A percentile compares a stretch with the other conserved stretches of the same genome.
phyloP scores from a whole-genome alignment of 2,888 invertebrate species.

The Drosophila helvetica region DNA sequence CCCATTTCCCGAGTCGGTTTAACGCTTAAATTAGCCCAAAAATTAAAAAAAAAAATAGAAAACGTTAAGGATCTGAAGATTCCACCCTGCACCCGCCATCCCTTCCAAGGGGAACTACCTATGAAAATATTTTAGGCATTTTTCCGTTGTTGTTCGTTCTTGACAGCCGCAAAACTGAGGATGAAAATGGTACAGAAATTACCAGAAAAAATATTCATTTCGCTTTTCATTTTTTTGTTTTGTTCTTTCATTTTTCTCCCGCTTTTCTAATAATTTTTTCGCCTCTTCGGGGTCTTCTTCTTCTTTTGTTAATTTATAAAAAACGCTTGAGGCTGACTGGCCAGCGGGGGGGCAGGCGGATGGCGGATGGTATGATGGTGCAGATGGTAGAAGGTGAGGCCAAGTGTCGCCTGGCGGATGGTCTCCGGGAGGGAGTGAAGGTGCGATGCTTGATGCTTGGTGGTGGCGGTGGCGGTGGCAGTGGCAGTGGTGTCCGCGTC shows the following conservation, averaged over 20 bases:
- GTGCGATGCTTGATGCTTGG: conserved; percentile 51
- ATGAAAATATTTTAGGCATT: conserved; percentile 41
- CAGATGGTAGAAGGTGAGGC: conserved; percentile 63
- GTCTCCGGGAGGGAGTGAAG: conserved; percentile 46
- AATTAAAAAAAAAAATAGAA: conserved; percentile 12
- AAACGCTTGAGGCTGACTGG: conserved; percentile 68
- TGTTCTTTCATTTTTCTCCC: conserved; percentile 10
- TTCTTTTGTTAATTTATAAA: conserved; percentile 75
- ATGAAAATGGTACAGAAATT: conserved; percentile 46
- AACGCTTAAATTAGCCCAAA: conserved; percentile 63
- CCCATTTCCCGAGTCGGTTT: conserved; percentile 41
- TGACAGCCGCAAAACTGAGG: conserved; percentile 41
- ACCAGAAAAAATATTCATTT: conserved; percentile 69
- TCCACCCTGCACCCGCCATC: conserved; percentile 31
- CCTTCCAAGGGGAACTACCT: conserved; percentile 30
- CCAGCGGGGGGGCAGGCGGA: conserved; percentile 12
- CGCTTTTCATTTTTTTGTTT: conserved; percentile 57
- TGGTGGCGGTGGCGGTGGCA: conserved; percentile 35
- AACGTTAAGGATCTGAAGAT: conserved; percentile 42
- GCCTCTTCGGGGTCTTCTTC: conserved; percentile 47
- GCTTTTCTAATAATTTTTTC: conserved; percentile 40
- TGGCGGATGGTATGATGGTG: conserved; percentile 37
- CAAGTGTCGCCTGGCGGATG: conserved; percentile 59
- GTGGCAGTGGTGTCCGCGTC: conserved; percentile 16
- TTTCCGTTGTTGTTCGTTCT: conserved; percentile 23